A percentile compares a stretch with the other conserved stretches of the same genome.
Conservation (phyloP, 2,888 invertebrate genomes). For the Eilema sororculum region DNA sequence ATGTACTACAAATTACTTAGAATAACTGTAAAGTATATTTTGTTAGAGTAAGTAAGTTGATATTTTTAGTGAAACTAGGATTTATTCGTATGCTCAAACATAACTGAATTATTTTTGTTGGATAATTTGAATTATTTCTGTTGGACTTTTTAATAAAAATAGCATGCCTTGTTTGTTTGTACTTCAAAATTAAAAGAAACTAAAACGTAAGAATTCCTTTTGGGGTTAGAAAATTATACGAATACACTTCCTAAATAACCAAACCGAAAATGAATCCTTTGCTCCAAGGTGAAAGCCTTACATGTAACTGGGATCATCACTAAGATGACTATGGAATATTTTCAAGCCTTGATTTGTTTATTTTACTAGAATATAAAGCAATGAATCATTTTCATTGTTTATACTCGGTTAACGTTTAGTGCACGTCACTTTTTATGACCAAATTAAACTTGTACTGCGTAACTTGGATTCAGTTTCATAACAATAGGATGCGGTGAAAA, state of each 20-base stretch:
- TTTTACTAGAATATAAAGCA: constrained; percentile 1
- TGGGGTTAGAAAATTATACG: too few relatives aligned
- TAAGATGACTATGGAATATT: not conserved
- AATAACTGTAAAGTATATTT: too few relatives aligned
- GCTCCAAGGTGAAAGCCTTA: not conserved
- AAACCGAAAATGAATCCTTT: not conserved
- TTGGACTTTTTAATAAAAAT: too few relatives aligned
- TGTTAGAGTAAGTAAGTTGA: too few relatives aligned
- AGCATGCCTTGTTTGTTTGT: too few relatives aligned
- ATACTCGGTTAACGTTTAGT: constrained; percentile 17
- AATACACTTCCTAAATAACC: too few relatives aligned
- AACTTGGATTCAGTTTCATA: constrained; percentile 22
- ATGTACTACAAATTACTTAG: not conserved
- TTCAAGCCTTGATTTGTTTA: not conserved
- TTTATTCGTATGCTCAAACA: too few relatives aligned
- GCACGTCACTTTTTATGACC: constrained; percentile 25
- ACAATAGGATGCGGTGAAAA: constrained; percentile 29
- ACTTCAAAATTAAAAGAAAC: too few relatives aligned
- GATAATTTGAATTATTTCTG: too few relatives aligned
- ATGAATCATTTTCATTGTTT: constrained; percentile 31
- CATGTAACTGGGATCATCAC: not conserved
- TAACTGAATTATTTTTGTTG: too few relatives aligned
- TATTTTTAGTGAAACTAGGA: too few relatives aligned
- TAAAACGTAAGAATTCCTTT: too few relatives aligned
- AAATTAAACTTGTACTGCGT: constrained; percentile 24